Conservation (phyloP, 2,113 vertebrate genomes). For the Arvicanthis niloticus region DNA sequence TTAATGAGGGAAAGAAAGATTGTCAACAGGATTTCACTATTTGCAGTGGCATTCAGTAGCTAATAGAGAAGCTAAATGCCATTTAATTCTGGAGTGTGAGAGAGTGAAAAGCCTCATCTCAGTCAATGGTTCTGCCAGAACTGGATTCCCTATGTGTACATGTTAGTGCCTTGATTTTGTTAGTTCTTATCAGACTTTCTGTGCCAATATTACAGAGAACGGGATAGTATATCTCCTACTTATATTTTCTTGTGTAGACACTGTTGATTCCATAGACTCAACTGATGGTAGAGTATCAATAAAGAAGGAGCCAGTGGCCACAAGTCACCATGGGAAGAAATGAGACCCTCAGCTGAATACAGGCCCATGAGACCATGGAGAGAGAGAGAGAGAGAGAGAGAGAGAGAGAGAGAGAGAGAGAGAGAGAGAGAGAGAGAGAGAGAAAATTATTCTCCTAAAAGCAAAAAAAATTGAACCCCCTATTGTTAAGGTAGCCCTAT, state of each 20-base stretch:
- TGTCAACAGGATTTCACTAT: background rate
- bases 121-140: too few species aligned
- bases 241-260: background rate
- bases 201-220: background rate
- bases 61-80: background rate
- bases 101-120: background rate
- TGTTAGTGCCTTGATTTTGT: background rate
- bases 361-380: background rate
- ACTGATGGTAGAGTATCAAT: background rate
- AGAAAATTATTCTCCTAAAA: background rate
- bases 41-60: background rate
- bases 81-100: background rate
- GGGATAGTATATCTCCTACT: background rate
- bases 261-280: background rate
- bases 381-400: too few species aligned
- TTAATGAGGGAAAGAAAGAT: background rate
- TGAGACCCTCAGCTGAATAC: background rate
- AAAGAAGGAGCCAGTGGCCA: background rate
- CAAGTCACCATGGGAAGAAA: background rate
- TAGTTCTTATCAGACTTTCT: background rate
- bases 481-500: background rate
- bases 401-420: too few species aligned
- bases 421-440: too few species aligned
- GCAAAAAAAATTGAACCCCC: background rate
- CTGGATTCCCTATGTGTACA: background rate